Conservation (phyloP, 1,140 invertebrate genomes). For the Helicoverpa zea region DNA sequence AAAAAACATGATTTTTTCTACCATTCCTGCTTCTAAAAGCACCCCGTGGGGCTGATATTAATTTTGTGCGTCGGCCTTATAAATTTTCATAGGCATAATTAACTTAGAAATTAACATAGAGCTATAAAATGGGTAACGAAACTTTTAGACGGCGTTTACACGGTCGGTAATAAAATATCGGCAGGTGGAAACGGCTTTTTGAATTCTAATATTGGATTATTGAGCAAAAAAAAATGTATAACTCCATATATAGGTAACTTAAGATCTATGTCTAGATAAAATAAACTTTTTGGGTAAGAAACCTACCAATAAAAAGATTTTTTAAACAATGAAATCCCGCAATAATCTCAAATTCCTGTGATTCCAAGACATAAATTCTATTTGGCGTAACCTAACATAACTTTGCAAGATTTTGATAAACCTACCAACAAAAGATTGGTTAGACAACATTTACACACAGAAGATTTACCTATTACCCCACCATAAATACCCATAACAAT, state of each 20-base stretch:
- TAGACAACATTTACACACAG: no score
- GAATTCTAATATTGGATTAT: conserved; percentile 27
- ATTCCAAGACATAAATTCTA: no score
- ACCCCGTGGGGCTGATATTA: conserved; percentile 79
- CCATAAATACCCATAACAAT: no score
- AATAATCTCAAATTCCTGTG: no score
- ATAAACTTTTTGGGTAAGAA: no score
- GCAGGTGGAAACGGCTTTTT: conserved; percentile 69
- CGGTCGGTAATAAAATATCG: conserved; percentile 77
- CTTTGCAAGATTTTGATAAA: no score
- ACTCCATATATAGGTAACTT: no score
- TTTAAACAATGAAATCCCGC: no score
- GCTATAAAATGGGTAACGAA: conserved; percentile 84
- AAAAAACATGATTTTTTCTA: conserved; percentile 72
- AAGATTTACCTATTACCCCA: no score
- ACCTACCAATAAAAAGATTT: no score
- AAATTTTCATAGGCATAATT: conserved; percentile 86
- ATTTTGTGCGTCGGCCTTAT: conserved; percentile 81
- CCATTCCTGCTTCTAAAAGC: conserved; percentile 71
- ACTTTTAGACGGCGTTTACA: conserved; percentile 82
- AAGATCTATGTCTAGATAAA: not conserved
- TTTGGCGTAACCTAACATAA: no score
- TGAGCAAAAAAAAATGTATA: not conserved
- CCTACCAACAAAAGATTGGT: no score
- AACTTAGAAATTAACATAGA: conserved; percentile 86